Base-by-base conservation (phyloP, 2,888 invertebrate species). In the Corbicula japonica region DNA sequence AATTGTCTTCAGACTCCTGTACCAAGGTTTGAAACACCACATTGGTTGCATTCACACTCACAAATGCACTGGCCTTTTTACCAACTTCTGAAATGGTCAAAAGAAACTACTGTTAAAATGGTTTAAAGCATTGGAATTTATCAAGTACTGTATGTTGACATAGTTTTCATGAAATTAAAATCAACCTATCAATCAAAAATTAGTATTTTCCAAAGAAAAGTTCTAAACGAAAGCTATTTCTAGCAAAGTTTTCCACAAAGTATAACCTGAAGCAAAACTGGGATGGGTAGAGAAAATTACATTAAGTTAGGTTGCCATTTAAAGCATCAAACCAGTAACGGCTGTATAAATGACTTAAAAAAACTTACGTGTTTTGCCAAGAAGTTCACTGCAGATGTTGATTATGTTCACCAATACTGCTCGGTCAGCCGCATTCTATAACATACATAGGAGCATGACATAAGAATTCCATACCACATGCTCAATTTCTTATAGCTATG, bases 361-460 rank as follows among this genome's bases (percentile, higher is more conserved):
- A 1, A 35, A 89, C 92, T 91, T 86, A 93, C 93, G 90, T 60
- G 90, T 78, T 87, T 91, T 92, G 12, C 92, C 92, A 34, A 92
- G 76, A 35, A 92, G 82, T 73, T 93, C 93, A 71, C 83, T 82
- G n/a, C 92, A 82, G 30, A 91, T 90, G 62, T 83, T 85, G 65
- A 93, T 79, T n/a, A 92, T 83, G 76, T 91, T 91, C 30, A 86
- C 74, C 18, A 88, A 63, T 6, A 90, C 87, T 28, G 86, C 80
- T 35, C 86, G 83, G 80, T 92, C 91, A 50, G 80, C 73, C 10
- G 87, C 80, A 78, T 85, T 86, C 92, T 92, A 86, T 26, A 85
- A 83, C 62, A 62, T 32, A 56, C 70, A 61, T 8, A 26, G 10
- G 12, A 41, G 15, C 12, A 15, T 12, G 41, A 41, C 41, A 41